Conservation (phyloP, 2,113 vertebrate genomes). For the Craseonycteris thonglongyai region DNA sequence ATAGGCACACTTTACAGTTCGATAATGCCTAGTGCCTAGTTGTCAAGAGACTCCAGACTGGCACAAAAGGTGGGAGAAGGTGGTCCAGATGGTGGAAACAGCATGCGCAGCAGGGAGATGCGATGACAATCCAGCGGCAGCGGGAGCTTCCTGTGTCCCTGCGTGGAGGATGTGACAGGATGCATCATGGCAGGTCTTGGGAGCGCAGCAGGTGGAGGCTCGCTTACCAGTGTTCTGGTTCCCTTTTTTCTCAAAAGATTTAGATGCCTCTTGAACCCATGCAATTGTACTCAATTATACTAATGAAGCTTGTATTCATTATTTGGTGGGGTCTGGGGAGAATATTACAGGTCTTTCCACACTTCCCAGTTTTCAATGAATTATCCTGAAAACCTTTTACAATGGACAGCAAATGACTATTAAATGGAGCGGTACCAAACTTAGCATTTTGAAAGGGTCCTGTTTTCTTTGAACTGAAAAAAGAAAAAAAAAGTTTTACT, state of each 20-base stretch:
- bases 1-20: neutral
- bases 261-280: neutral
- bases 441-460: neutral
- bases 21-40: neutral
- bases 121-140: neutral
- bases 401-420: neutral
- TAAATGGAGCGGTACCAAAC: neutral
- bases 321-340: neutral
- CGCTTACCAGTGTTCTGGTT: neutral
- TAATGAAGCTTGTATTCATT: neutral
- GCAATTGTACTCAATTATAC: neutral
- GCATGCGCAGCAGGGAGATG: neutral
- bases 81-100: conserved; percentile 25
- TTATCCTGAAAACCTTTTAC: neutral
- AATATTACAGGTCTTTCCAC: neutral
- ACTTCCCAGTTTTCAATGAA: conserved; percentile 11
- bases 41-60: neutral
- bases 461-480: neutral
- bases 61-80: neutral
- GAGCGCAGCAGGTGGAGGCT: neutral
- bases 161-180: neutral
- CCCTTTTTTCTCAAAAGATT: neutral
- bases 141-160: neutral
- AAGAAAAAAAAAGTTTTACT: neutral
- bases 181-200: neutral